Base-by-base conservation (phyloP, 2,888 invertebrate genomes). In the Oscheius onirici region DNA sequence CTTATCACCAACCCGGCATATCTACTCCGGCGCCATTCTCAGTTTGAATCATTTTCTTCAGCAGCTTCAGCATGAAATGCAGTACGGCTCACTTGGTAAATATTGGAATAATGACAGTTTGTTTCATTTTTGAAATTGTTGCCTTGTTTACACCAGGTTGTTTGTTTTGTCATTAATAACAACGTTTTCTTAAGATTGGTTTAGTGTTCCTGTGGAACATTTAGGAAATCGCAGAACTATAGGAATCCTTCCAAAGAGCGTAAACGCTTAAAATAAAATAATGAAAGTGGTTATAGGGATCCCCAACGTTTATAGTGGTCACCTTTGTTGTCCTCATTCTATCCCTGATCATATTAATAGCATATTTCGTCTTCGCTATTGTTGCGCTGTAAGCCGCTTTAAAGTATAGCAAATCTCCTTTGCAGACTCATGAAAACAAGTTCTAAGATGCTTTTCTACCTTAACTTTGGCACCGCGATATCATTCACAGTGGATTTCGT, bases 121-220 rank as follows among this genome's bases (percentile, higher is more conserved):
- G 63, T 28, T 49, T 63, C 24, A 11, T 49, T 5, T 63, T 46
- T 26, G 22, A 17, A 6, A 28, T 49, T 28, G 34, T 34, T 26
- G 46, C 49, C n/a, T 34, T 63, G 11, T 63, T 63, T 17, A 49
- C 49, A 22, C 28, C 49, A 26, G 49, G 63, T 63, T 49, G n/a
- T 28, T 3, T 8, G n/a, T 24, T 13, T 55, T 28, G 13, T 41
- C 13, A 17, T 24, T 3, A 26, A 1, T 24, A 1, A 55, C 13
- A 20, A 24, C 24, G 5, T 24, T 55, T 34, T 63, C n/a, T n/a
- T n/a, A n/a, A 63, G 63, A 24, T 49, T 63, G 63, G 63, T n/a
- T 58, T 58, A 20, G 41, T n/a, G n/a, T n/a, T n/a, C n/a, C n/a
- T n/a, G n/a, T n/a, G n/a, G n/a, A n/a, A n/a, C n/a, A n/a, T n/a